Evolutionary conservation across 2,797 vertebrate species (phyloP).

Genomic region (Acanthis flammea): DNA sequence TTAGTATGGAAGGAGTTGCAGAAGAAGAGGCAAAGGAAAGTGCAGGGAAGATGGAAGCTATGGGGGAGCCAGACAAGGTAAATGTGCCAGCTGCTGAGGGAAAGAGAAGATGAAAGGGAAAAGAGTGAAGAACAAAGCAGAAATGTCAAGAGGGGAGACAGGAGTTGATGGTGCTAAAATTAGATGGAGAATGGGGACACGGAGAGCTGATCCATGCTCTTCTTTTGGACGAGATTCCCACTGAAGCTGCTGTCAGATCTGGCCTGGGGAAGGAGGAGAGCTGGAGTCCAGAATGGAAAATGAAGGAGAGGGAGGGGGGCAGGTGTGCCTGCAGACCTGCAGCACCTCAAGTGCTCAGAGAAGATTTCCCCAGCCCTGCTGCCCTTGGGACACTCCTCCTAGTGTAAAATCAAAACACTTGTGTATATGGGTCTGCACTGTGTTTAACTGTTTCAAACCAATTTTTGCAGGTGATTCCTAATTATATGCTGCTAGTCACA

Average conservation of each 20-base stretch:
- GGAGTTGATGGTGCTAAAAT: constrained; percentile 18
- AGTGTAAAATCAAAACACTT: neutral
- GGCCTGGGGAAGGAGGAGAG: neutral
- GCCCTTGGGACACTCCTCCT: neutral
- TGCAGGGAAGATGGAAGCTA: neutral
- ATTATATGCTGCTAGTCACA: constrained; percentile 1
- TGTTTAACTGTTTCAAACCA: constrained; percentile 38
- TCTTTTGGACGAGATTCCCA: neutral
- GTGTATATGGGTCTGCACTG: neutral
- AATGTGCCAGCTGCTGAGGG: neutral
- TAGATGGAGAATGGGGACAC: constrained; percentile 1
- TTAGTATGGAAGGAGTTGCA: neutral
- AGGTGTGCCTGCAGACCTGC: neutral
- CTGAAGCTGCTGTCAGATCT: neutral
- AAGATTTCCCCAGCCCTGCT: neutral
- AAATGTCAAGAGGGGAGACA: neutral
- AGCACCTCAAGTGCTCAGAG: neutral
- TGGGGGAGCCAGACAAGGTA: neutral
- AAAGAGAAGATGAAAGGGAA: constrained; percentile 37
- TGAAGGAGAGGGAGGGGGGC: too few species aligned
- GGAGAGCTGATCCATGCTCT: neutral
- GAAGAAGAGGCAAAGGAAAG: neutral
- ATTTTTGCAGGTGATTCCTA: constrained; percentile 36
- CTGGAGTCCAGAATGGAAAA: neutral
- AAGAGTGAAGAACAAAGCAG: constrained; percentile 39